Base-by-base conservation (phyloP, 2,888 invertebrate species). In the Cryptus viduatorius region DNA sequence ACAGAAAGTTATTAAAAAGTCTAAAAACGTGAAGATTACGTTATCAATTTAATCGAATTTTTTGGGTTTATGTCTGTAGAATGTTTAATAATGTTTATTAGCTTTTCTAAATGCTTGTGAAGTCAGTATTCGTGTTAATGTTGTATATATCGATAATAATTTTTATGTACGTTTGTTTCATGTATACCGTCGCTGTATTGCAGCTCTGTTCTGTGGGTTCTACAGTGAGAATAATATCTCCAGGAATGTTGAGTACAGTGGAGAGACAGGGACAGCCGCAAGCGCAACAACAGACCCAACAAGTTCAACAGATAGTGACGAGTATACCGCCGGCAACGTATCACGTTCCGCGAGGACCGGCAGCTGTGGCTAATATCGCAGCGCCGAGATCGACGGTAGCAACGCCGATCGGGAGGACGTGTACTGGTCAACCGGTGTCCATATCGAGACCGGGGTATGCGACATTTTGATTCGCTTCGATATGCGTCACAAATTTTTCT, bases 281-380 rank as follows among this genome's bases (percentile, higher is more conserved):
- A 61, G 44, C 29, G 3, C 88, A 84, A 37, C 71, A 78, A 67
- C 91, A 90, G 84, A 68, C 90, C 24, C 84, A 88, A 65, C 91
- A 91, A 75, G 89, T 90, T 48, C 84, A 91, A 2, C 91, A 92
- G 61, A 93, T 94, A 84, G 92, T 94, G 71, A 92, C 94, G 53
- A 93, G 94, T 12, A 94, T 90, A 72, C 91, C 93, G 76, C 91
- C 92, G 65, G 92, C 93, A 12, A 93, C 93, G 10, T 94, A 94
- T 88, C 94, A 94, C 89, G 94, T 94, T 67, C 94, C 94, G 7
- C 90, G 94, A 87, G 97, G 97, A 1, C 95, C 97, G 16, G 97
- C 97, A 0, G 96, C 96, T 12, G 97, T 97, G 2, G 97, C 97
- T 0, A 97, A 96, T 86, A 95, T 97, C 24, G 96, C 97, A 12